Evolutionary conservation across 2,888 invertebrate species (phyloP).

Genomic region (Caenorhabditis virilis): DNA sequence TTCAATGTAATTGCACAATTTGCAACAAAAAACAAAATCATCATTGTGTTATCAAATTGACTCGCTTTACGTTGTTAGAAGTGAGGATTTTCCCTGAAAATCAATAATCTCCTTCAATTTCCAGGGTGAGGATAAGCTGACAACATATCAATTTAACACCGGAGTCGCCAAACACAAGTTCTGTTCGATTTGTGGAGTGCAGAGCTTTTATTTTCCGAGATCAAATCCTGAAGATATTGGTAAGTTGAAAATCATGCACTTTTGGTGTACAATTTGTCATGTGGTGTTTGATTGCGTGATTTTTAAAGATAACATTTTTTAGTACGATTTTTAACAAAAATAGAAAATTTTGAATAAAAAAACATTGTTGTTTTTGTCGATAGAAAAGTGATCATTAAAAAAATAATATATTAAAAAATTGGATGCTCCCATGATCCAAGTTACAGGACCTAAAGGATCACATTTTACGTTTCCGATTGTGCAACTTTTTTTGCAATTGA

Average conservation of each 20-base stretch:
- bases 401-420: too few species aligned
- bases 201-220: conserved; percentile 73
- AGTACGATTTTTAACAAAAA: too few species aligned
- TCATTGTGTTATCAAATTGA: conserved; percentile 71
- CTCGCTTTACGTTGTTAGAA: conserved; percentile 69
- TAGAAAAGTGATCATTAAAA: too few species aligned
- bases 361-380: too few species aligned
- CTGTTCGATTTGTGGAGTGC: conserved; percentile 71
- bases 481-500: too few species aligned
- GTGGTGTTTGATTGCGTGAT: too few species aligned
- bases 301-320: too few species aligned
- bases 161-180: conserved; percentile 52
- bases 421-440: too few species aligned
- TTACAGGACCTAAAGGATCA: too few species aligned
- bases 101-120: conserved; percentile 2
- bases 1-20: conserved; percentile 70
- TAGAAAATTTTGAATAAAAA: too few species aligned
- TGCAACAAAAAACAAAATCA: conserved; percentile 72
- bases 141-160: conserved; percentile 55
- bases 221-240: conserved; percentile 73
- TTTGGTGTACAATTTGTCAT: too few species aligned
- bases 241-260: conserved; percentile 54
- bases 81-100: conserved; percentile 22
- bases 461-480: too few species aligned
- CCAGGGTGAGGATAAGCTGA: conserved; percentile 49